Evolutionary conservation across 2,113 vertebrate species (phyloP).

Genomic region (Proterorhinus semilunaris): DNA sequence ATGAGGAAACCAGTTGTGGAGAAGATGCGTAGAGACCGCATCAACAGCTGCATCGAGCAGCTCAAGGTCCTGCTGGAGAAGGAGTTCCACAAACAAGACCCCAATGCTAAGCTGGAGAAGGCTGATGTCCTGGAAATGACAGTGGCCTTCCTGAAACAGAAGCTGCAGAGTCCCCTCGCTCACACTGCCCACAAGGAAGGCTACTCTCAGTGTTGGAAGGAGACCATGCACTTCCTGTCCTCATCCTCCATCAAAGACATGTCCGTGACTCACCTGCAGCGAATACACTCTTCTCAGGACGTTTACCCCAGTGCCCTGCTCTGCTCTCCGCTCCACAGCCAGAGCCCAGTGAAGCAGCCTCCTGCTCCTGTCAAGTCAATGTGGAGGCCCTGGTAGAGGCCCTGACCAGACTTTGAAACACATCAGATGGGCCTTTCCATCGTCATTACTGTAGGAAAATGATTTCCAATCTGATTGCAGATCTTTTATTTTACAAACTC

Average conservation of each 20-base stretch:
- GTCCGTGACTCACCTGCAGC: conserved; percentile 34
- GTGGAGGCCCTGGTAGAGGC: conserved; percentile 81
- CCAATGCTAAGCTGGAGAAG: conserved; percentile 82
- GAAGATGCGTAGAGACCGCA: conserved; percentile 80
- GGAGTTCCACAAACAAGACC: conserved; percentile 78
- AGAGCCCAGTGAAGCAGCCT: conserved; percentile 51
- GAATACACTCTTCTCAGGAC: conserved; percentile 18
- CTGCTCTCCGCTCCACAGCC: conserved; percentile 38
- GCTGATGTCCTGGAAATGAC: conserved; percentile 83
- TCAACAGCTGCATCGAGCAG: conserved; percentile 75
- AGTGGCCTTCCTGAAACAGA: conserved; percentile 74
- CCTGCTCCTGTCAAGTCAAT: conserved; percentile 36
- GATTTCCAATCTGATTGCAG: conserved; percentile 25
- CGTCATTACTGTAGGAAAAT: conserved; percentile 40
- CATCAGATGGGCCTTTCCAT: conserved; percentile 43
- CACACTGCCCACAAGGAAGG: conserved; percentile 41
- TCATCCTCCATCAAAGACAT: conserved; percentile 65
- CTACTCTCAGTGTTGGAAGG: conserved; percentile 58
- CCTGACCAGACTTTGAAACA: conserved; percentile 5
- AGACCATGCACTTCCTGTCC: conserved; percentile 76
- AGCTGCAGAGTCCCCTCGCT: conserved; percentile 40
- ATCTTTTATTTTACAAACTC: not conserved
- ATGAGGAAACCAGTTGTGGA: conserved; percentile 82
- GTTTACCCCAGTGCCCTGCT: not conserved
- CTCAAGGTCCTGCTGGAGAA: conserved; percentile 76